Evolutionary conservation across 2,888 invertebrate species (phyloP), one percentile per base, ranked within the genome.

Genomic region (Aricia artaxerxes): DNA sequence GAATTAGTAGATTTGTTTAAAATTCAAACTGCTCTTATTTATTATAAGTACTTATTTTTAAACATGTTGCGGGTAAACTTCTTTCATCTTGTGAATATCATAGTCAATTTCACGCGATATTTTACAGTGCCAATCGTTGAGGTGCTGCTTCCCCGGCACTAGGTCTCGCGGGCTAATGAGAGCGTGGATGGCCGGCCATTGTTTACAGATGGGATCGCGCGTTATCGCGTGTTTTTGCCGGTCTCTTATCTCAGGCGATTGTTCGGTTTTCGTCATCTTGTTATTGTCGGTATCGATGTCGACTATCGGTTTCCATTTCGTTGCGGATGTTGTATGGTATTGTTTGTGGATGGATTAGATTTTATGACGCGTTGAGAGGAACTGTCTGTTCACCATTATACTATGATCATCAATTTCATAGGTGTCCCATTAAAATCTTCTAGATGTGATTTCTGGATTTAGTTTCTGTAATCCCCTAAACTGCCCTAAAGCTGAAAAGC

Each of bases 151-250:
- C 38, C 35, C n/a, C 60, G 49, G 73, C 61, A 5, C 78, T 80
- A 49, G 73, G 73, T 38, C 60, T 60, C 57, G 88, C 90, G 87
- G 87, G 92, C 91, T 94, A 94, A 94, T 93, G 93, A 94, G 94
- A 91, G 92, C 92, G 91, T 89, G 91, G 90, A 89, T 88, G 87
- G 88, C 86, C 86, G 86, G 87, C 93, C 92, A 94, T 94, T 94
- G 94, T 94, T 91, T 92, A 90, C 91, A 89, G 93, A 93, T 92
- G 87, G 88, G 88, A 92, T 92, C 92, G 86, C 80, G 80, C 83
- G 85, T 89, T 92, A 93, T 93, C 92, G 91, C 86, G 82, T 87
- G 87, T 92, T 93, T 92, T 93, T 93, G 90, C 89, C 87, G 92
- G 89, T 86, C 85, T 90, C 90, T 92, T 94, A 93, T 93, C 92